These are phyloP conservation scores for Chlorops oryzae DNA, from an alignment of 1,140 invertebrate genomes.

Conservation along the genomic window DNA sequence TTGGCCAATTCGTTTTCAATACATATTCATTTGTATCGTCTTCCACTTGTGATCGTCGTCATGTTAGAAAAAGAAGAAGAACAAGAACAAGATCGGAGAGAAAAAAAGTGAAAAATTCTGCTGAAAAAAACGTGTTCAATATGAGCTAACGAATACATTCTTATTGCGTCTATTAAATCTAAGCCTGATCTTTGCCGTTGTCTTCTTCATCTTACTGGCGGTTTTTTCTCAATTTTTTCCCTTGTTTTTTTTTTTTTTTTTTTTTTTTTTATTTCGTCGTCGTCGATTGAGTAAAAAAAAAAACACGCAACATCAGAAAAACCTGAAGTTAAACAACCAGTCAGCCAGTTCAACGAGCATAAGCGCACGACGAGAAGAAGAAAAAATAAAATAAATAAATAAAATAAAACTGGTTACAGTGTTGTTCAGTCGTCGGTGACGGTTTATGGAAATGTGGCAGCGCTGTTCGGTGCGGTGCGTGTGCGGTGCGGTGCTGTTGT, in stretches of 20 bases:
- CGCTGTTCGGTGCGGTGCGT: too few species aligned
- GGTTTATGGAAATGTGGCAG: not conserved
- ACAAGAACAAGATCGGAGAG: not conserved
- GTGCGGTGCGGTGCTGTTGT: too few species aligned
- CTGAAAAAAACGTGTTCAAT: not conserved
- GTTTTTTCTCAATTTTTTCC: constrained; percentile 6
- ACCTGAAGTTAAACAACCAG: not conserved
- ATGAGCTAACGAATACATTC: not conserved
- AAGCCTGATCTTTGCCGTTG: constrained; percentile 5
- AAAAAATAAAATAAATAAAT: not conserved
- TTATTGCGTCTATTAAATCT: constrained; percentile 2
- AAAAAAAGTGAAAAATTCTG: not conserved
- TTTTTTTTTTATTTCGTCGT: not conserved
- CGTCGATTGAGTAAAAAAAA: too few species aligned
- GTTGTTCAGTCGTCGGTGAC: not conserved
- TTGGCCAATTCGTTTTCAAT: too few species aligned
- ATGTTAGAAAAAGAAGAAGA: not conserved
- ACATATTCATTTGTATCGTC: constrained; percentile 1
- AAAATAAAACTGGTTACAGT: not conserved
- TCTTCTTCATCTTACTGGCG: constrained; percentile 4
- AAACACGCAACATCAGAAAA: too few species aligned
- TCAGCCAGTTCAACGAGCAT: not conserved
- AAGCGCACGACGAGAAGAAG: not conserved
- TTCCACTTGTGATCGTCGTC: not conserved
- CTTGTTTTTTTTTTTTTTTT: not conserved